These are phyloP conservation scores for Melanaphis sacchari DNA, from an alignment of 1,140 invertebrate species.

Conservation along the genomic window DNA sequence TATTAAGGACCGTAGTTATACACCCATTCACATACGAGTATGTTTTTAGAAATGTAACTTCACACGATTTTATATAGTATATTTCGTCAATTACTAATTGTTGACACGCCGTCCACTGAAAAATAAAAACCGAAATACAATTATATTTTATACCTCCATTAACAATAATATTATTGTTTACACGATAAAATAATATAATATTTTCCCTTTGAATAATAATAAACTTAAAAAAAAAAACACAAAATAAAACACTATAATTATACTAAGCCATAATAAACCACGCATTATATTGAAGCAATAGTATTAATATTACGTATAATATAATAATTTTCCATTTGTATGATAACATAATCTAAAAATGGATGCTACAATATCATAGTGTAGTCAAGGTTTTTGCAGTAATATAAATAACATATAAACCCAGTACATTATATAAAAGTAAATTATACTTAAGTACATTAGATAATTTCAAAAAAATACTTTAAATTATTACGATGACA, in stretches of 20 bases:
- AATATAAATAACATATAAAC: background rate
- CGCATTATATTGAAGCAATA: background rate
- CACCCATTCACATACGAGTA: background rate
- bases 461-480: background rate
- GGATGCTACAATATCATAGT: background rate
- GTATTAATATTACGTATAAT: background rate
- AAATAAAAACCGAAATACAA: background rate
- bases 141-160: background rate
- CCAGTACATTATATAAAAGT: background rate
- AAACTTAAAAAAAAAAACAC: background rate
- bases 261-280: background rate
- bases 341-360: background rate
- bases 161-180: background rate
- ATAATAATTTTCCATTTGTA: background rate
- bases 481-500: background rate
- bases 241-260: background rate
- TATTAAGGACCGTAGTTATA: background rate
- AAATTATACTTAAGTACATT: background rate
- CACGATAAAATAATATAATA: background rate
- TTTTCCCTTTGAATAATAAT: background rate
- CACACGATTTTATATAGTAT: background rate
- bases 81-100: background rate
- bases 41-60: background rate
- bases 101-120: background rate
- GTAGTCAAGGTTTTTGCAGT: background rate